Base-by-base conservation (phyloP, 2,888 invertebrate genomes). In the Drosophila antonietae region DNA sequence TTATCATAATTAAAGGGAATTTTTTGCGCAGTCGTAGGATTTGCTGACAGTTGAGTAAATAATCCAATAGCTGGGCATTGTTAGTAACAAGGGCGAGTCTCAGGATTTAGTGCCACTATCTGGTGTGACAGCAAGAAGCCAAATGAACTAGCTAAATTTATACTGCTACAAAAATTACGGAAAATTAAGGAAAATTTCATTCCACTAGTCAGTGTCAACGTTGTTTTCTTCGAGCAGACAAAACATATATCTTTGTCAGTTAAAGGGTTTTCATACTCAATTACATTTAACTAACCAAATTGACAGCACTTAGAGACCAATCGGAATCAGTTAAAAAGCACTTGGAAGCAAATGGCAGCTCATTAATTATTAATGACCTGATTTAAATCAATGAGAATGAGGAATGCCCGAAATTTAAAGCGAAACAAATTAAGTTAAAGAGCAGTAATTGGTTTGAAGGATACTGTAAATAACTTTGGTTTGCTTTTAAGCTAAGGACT, bases 1-100 rank as follows among this genome's bases (percentile, higher is more conserved):
- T 66, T 79, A 66, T 37, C 28, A 56, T 70, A 60, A 79, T 78
- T 78, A 65, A 43, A 18, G 43, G 2, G 23, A 63, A 52, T 51
- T 46, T 20, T 18, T 49, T 31, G 49, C 18, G 18, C 33, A 59
- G 49, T 37, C 39, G 18, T 31, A 33, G 46, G 20, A 46, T 28
- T 49, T 37, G 55, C 15, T 28, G 49, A 52, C 33, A 52, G 49
- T 33, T 41, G 18, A 31, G 18, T n/a, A 15, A 53, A 47, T 57
- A 39, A 64, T 43, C 23, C 18, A 49, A 9, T 28, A 8, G 23
- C 23, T 37, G 28, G 28, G 0, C 7, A 37, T 20, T 23, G 23
- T 23, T 31, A 31, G 12, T 10, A 14, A 47, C 12, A 47, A 8
- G 20, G 55, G 15, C n/a, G 9, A 37, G 33, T 15, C 9, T 37